phyloP scores from a whole-genome alignment of 2,888 invertebrate genomes.

The Lycophotia porphyrea region DNA sequence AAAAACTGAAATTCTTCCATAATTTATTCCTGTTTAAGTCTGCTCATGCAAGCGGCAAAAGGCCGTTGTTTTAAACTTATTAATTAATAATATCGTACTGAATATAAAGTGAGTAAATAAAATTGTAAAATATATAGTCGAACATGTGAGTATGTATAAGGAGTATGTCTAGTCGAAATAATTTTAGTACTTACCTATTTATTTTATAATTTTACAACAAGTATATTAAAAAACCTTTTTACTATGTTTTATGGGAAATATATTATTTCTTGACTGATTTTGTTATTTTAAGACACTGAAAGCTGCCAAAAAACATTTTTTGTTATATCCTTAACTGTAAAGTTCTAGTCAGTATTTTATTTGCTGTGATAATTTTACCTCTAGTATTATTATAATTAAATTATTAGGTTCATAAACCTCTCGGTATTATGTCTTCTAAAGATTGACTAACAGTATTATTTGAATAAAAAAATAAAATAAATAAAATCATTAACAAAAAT shows the following conservation, averaged over 20 bases:
- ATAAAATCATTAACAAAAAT: slow-evolving; percentile 24
- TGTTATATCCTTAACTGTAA: slow-evolving; percentile 28
- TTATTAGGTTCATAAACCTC: slow-evolving; percentile 38
- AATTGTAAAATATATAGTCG: slow-evolving; percentile 54
- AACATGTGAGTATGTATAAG: slow-evolving; percentile 53
- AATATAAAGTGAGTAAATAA: slow-evolving; percentile 46
- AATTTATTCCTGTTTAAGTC: slow-evolving; percentile 17
- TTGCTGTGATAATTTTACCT: slow-evolving; percentile 66
- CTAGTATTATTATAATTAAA: slow-evolving; percentile 46
- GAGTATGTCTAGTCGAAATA: slow-evolving; percentile 51
- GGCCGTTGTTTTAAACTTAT: slow-evolving; percentile 39
- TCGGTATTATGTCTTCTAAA: slow-evolving; percentile 46
- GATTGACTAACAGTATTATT: slow-evolving; percentile 51
- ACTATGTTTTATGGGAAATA: not conserved
- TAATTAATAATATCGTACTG: slow-evolving; percentile 57
- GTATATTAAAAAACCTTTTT: not conserved
- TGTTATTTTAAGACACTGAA: slow-evolving; percentile 15
- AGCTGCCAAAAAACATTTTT: slow-evolving; percentile 46
- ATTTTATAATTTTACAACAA: slow-evolving; percentile 29
- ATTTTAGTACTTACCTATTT: slow-evolving; percentile 6
- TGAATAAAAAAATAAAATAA: not conserved
- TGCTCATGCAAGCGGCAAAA: slow-evolving; percentile 6
- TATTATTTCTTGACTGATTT: slow-evolving; percentile 32
- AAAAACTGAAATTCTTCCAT: slow-evolving; percentile 24
- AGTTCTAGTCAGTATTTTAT: slow-evolving; percentile 57